These are phyloP conservation scores for Hyalella azteca DNA, from an alignment of 2,888 invertebrate species.

Conservation along the genomic window DNA sequence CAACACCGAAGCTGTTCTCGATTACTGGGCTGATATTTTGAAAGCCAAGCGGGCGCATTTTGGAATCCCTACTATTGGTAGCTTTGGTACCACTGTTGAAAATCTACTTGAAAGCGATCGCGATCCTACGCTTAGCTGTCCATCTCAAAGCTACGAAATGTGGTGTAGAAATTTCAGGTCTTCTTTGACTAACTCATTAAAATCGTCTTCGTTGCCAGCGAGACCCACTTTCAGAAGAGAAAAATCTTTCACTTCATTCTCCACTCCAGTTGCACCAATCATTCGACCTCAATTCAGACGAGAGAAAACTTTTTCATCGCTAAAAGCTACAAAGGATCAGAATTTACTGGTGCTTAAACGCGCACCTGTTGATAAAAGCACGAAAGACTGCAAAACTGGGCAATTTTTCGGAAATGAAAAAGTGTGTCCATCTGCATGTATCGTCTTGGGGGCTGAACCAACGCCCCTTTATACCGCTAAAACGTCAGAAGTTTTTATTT, in stretches of 20 bases:
- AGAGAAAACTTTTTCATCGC: background rate
- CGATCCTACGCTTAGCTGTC: background rate
- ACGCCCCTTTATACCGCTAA: slow-evolving; percentile 4
- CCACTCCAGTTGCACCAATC: background rate
- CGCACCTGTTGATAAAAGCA: background rate
- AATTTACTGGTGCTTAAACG: background rate
- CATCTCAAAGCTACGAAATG: slow-evolving; percentile 8
- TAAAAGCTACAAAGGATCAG: background rate
- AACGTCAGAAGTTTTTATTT: slow-evolving; percentile 19
- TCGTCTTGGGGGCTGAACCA: background rate
- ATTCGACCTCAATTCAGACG: slow-evolving; percentile 1
- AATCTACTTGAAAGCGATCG: background rate
- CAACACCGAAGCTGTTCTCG: slow-evolving; percentile 40
- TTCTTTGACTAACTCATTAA: background rate
- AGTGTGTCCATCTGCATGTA: background rate
- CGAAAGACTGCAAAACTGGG: background rate
- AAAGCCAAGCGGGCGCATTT: slow-evolving; percentile 22
- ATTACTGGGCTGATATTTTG: slow-evolving; percentile 46
- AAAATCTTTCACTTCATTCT: background rate
- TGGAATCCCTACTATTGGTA: background rate
- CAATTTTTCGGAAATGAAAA: background rate
- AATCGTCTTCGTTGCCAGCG: background rate
- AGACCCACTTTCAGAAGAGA: background rate
- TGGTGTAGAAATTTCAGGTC: slow-evolving; percentile 20
- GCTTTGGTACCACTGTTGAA: background rate